Evolutionary conservation across 2,797 vertebrate species (phyloP).

Genomic region (Parauchenoglanis punctatus): DNA sequence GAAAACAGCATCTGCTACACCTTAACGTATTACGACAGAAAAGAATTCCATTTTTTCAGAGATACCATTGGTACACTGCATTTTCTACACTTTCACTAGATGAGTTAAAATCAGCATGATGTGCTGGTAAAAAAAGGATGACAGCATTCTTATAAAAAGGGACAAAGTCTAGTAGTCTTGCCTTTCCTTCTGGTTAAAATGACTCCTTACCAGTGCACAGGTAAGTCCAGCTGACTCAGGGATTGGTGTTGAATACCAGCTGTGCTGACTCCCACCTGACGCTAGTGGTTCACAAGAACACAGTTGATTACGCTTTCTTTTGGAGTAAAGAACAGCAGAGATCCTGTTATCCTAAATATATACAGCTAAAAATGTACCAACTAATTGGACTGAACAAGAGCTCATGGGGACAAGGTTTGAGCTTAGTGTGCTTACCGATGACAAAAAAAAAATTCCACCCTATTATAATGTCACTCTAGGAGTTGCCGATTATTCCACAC

Average conservation of each 20-base stretch:
- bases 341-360: conserved; percentile 1
- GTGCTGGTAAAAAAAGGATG: conserved; percentile 7
- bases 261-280: conserved; percentile 10
- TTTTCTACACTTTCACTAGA: conserved; percentile 40
- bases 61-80: conserved; percentile 18
- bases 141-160: conserved; percentile 10
- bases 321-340: not conserved
- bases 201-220: conserved; percentile 10
- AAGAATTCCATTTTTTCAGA: conserved; percentile 38
- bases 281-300: not conserved
- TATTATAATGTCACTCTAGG: not conserved
- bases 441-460: not conserved
- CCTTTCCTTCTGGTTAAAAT: conserved; percentile 22
- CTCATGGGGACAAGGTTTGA: conserved; percentile 1
- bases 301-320: not conserved
- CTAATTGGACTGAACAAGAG: not conserved
- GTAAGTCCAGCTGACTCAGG: not conserved
- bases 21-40: conserved; percentile 1
- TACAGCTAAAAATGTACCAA: not conserved
- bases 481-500: not conserved
- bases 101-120: conserved; percentile 51
- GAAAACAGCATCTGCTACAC: conserved; percentile 40
- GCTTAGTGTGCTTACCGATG: not conserved
- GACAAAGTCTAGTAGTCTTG: conserved; percentile 1
- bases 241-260: conserved; percentile 22